Base-by-base conservation (phyloP, 2,888 invertebrate species). In the Rhingia campestris region DNA sequence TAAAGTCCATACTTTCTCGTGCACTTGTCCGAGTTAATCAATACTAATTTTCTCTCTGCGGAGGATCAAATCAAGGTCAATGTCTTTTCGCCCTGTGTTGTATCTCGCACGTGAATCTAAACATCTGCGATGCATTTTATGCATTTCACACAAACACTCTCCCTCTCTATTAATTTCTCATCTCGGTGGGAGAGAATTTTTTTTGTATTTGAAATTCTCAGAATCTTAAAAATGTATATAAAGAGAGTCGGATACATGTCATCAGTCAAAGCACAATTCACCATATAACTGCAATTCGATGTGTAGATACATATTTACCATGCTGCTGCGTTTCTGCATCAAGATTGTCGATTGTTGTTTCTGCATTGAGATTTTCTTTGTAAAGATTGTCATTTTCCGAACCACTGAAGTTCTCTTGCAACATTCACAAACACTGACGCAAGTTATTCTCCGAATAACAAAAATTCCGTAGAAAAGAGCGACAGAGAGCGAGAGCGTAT, bases 1-100 rank as follows among this genome's bases (percentile, higher is more conserved):
- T 56, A 67, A 58, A 58, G 32, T 33, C 9, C 22, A 32, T 51
- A 43, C n/a, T 58, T n/a, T 53, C 32, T 12, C 51, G 41, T 72
- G 45, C 72, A 73, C 14, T 59, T 9, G 3, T 12, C n/a, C 12
- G 12, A 63, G 45, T 30, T 73, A 73, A 73, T 73, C 73, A 54
- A 73, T 73, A 73, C 73, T 54, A 73, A 37, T 43, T 69, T 63
- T 43, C 56, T 69, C 74, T 58, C 54, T 58, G 32, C 43, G 5
- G 2, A 14, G 49, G 41, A 51, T 33, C 63, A 64, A 58, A 69
- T 75, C 81, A 81, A 81, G 81, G 81, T 81, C 81, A 81, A 81
- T 70, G 75, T 81, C 81, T 81, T 66, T 64, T 58, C 63, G 53
- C 12, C 7, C 45, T 80, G 73, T 12, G 6, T 45, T 49, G 49